Evolutionary conservation across 2,797 vertebrate species (phyloP).

Genomic region (Xenops minutus): DNA sequence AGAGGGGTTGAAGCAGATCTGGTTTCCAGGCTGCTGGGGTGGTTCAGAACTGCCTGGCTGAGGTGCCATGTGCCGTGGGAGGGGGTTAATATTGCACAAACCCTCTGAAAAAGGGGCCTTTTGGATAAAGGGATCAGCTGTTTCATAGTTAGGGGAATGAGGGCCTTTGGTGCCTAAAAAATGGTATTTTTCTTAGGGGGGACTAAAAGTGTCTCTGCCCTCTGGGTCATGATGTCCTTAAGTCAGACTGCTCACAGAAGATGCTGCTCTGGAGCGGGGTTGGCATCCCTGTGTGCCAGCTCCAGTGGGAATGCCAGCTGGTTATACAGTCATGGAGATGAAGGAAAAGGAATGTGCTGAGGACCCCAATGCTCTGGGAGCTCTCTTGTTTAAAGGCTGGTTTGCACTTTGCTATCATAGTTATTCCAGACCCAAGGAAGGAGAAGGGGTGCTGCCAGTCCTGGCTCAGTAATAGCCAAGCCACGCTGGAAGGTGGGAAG

Average conservation of each 20-base stretch:
- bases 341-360: background rate
- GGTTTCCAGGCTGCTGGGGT: background rate
- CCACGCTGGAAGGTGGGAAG: background rate
- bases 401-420: background rate
- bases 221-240: background rate
- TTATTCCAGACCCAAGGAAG: background rate
- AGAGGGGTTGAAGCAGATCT: background rate
- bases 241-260: background rate
- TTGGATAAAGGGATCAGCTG: background rate
- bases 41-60: background rate
- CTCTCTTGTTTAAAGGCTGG: background rate
- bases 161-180: background rate
- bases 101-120: background rate
- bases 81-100: background rate
- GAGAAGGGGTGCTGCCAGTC: background rate
- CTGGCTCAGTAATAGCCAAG: background rate
- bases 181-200: background rate
- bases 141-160: background rate
- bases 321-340: slow-evolving; percentile 28
- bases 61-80: background rate
- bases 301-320: background rate
- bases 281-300: background rate
- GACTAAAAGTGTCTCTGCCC: background rate
- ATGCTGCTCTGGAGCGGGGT: background rate
- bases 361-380: background rate